Conservation (phyloP, 2,113 vertebrate species). For the Gavia stellata region DNA sequence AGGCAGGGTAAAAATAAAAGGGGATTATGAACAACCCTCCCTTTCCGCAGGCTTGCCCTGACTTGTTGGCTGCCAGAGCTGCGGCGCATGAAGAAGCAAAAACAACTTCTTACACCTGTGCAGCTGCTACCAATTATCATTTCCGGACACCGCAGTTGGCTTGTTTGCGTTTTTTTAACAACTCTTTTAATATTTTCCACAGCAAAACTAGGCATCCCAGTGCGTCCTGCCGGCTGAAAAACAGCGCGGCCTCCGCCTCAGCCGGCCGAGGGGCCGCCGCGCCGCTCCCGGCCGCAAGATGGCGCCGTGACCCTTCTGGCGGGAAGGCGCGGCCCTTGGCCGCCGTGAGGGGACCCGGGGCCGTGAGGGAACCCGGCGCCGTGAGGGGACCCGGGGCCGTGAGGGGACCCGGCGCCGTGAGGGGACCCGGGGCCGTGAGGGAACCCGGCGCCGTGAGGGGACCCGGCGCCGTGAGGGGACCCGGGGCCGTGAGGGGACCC, state of each 20-base stretch:
- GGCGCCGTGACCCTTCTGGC: background rate
- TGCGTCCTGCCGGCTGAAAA: too few species aligned
- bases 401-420: rapidly evolving
- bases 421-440: too few species aligned
- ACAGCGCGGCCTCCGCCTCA: too few species aligned
- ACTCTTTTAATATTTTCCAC: too few species aligned
- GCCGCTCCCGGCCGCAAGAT: background rate
- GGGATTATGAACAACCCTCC: background rate
- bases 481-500: rapidly evolving
- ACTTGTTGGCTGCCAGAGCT: background rate
- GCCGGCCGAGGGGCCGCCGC: background rate
- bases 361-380: rapidly evolving
- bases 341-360: rapidly evolving
- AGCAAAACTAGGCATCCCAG: background rate
- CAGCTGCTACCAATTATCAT: background rate
- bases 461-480: rapidly evolving
- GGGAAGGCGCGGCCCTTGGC: too few species aligned
- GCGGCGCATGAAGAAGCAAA: background rate
- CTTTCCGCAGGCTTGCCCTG: background rate
- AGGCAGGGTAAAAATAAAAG: background rate
- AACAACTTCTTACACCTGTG: background rate
- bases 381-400: rapidly evolving
- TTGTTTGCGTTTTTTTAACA: background rate
- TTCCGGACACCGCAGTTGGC: background rate
- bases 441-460: too few species aligned